Evolutionary conservation across 2,113 vertebrate species (phyloP), one percentile per base, ranked within the genome.

Genomic region (Zosterops hypoxanthus): DNA sequence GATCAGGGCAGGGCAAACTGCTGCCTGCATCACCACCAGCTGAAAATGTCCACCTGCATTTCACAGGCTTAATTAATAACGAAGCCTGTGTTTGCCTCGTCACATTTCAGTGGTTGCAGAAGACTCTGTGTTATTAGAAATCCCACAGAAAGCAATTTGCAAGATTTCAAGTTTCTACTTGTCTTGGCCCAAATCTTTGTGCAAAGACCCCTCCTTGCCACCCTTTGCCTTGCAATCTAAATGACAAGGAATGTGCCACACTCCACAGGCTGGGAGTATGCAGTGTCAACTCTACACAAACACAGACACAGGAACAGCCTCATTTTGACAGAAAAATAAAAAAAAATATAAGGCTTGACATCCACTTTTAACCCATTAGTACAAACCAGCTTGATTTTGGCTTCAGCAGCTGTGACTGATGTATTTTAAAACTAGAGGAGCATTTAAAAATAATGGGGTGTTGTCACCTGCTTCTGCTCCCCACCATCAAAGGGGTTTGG

Each of bases 91-190:
- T 69, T 44, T 52, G 31, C 28, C 6, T 50, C 25, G 47, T 88
- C 34, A 11, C 55, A 6, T 57, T 39, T 59, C 68, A 65, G 26
- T 25, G 41, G 33, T 34, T 75, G 60, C 61, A 75, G 78, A 73
- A 56, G 33, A 14, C 47, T 29, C 29, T 26, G 29, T 19, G 61
- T 19, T 36, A 23, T 64, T 31, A 79, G 52, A 94, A 95, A 76
- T 91, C 81, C 87, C 84, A 71, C 69, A 55, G 93, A 72, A 94
- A 94, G 73, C 87, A 86, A 83, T 95, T 84, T 94, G 56, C 29
- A 56, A 34, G 87, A n/a, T 42, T 44, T 56, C 31, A 28, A 50
- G 17, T 79, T 95, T 86, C 65, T 75, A 14, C 69, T 71, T 87
- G 73, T 66, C 81, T 81, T 71, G 41, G 53, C 56, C 77, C 56